Percentiles rank a stretch among this genome's conserved stretches.
Conservation (phyloP, 2,113 vertebrate species). For the Euleptes europaea region DNA sequence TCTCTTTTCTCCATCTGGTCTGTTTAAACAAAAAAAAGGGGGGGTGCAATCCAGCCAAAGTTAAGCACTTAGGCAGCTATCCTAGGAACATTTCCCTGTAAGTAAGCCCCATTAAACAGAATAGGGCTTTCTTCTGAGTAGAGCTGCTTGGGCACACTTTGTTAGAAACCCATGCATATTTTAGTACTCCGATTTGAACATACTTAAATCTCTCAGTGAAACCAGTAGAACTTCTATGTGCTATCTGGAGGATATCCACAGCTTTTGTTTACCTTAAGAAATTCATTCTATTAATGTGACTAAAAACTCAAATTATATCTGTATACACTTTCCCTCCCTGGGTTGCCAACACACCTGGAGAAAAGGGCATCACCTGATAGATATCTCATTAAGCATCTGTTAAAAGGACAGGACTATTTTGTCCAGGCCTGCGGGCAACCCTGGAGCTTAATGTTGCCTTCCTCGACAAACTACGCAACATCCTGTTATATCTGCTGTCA, state of each 20-base stretch:
- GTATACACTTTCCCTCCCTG: not conserved
- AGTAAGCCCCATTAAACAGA: no score
- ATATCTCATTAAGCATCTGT: no score
- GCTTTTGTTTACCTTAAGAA: slow-evolving; percentile 47
- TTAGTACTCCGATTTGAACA: not conserved
- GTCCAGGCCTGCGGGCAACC: slow-evolving; percentile 8
- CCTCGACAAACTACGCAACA: not conserved
- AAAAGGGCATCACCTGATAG: no score
- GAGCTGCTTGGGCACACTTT: no score
- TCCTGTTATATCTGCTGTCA: no score
- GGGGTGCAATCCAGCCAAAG: not conserved
- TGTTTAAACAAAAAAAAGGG: slow-evolving; percentile 37
- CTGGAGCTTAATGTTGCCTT: slow-evolving; percentile 21
- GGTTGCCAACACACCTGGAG: no score
- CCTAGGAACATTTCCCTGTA: no score
- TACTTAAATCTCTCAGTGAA: not conserved
- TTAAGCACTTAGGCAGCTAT: not conserved
- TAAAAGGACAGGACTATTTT: no score
- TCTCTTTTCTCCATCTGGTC: slow-evolving; percentile 74
- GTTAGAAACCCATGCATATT: not conserved
- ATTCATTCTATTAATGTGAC: slow-evolving; percentile 32
- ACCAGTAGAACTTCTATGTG: not conserved
- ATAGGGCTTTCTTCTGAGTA: no score
- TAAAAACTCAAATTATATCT: not conserved
- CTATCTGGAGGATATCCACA: not conserved